A percentile compares a stretch with the other conserved stretches of the same genome.
These are phyloP conservation scores for Vanacampus margaritifer DNA, from an alignment of 2,113 vertebrate species.

Conservation along the genomic window DNA sequence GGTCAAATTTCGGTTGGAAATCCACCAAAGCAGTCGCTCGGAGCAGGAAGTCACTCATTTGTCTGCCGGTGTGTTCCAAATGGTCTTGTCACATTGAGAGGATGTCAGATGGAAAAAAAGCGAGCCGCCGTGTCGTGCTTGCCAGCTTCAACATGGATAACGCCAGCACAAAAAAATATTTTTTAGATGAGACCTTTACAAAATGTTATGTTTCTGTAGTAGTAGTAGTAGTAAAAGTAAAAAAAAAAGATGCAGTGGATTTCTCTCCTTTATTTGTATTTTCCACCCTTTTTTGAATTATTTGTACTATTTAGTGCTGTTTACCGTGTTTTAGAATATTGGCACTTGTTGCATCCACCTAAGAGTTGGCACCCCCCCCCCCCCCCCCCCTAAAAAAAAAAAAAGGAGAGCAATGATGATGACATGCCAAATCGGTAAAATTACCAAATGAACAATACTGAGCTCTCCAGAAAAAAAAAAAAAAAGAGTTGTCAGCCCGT, in stretches of 20 bases:
- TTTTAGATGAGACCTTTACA: not conserved
- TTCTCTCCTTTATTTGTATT: too few relatives aligned
- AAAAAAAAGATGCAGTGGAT: too few relatives aligned
- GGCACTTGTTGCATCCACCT: not conserved
- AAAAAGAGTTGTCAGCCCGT: too few relatives aligned
- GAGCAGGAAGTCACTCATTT: conserved; percentile 13
- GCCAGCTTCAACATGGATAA: not conserved
- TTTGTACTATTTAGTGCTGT: too few relatives aligned
- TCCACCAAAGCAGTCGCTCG: not conserved
- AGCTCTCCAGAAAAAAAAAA: too few relatives aligned
- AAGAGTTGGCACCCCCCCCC: too few relatives aligned
- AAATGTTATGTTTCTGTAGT: not conserved
- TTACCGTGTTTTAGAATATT: too few relatives aligned
- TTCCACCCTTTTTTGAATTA: too few relatives aligned
- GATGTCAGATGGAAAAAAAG: not conserved
- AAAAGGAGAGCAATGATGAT: too few relatives aligned
- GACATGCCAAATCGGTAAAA: too few relatives aligned
- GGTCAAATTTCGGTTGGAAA: not conserved
- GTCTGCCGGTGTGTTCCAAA: not conserved
- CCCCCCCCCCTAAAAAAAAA: too few relatives aligned
- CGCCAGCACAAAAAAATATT: not conserved
- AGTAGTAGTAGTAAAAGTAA: not conserved
- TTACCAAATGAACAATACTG: too few relatives aligned
- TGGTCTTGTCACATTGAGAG: conserved; percentile 1
- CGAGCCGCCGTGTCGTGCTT: not conserved